phyloP scores from a whole-genome alignment of 2,113 vertebrate genomes.

The Bostrychus sinensis region DNA sequence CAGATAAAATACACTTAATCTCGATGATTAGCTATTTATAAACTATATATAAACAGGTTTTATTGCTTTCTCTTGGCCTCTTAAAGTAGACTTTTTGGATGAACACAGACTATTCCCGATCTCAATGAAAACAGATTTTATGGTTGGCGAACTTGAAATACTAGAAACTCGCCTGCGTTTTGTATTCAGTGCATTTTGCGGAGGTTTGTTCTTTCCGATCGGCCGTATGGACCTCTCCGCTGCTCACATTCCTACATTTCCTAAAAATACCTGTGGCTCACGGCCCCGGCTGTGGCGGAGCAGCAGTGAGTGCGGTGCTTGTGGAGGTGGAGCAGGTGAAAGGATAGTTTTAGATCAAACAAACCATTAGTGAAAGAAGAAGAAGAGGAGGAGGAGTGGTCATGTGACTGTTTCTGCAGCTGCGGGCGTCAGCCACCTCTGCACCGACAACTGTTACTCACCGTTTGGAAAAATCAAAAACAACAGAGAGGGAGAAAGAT shows the following conservation, averaged over 20 bases:
- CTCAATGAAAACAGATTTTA: too few relatives aligned
- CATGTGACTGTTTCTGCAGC: slow-evolving; percentile 63
- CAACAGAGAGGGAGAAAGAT: not conserved
- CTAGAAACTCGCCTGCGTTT: too few relatives aligned
- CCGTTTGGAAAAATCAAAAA: slow-evolving; percentile 7
- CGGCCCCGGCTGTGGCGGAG: not conserved
- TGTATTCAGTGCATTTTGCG: not conserved
- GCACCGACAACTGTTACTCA: slow-evolving; percentile 31
- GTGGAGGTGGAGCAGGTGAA: slow-evolving; percentile 41
- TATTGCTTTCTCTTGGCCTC: too few relatives aligned
- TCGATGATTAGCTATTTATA: too few relatives aligned
- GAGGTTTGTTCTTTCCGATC: not conserved
- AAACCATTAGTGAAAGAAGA: slow-evolving; percentile 53
- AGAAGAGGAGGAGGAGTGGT: slow-evolving; percentile 48
- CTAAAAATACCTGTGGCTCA: slow-evolving; percentile 12
- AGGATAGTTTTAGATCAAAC: slow-evolving; percentile 36
- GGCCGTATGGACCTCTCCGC: not conserved
- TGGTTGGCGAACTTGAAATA: too few relatives aligned
- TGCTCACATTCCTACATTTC: slow-evolving; percentile 20
- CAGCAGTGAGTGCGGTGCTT: slow-evolving; percentile 9
- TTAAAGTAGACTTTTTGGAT: too few relatives aligned
- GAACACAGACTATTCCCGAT: too few relatives aligned
- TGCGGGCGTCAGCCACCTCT: slow-evolving; percentile 46
- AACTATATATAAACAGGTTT: too few relatives aligned
- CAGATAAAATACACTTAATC: too few relatives aligned